Conservation (phyloP, 2,113 vertebrate species). For the Cettia cetti region DNA sequence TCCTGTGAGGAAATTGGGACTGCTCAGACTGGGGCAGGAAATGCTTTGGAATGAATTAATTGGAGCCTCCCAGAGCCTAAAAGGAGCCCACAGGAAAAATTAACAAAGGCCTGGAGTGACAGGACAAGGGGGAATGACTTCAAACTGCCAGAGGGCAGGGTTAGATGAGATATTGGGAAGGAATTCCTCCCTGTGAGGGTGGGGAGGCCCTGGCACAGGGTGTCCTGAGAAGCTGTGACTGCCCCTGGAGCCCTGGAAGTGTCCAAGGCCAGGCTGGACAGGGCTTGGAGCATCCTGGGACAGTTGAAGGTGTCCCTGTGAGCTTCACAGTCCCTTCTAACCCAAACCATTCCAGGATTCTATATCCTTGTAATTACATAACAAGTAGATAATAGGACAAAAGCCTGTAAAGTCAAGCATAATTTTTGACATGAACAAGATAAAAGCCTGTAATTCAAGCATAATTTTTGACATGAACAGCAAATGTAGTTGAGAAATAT, state of each 20-base stretch:
- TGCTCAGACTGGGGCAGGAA: background rate
- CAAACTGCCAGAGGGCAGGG: no score
- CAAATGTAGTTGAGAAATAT: background rate
- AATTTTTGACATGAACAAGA: background rate
- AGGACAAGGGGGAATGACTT: background rate
- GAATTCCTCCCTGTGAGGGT: background rate
- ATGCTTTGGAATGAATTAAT: background rate
- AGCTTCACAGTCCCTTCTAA: background rate
- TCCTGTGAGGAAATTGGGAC: background rate
- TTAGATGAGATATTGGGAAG: background rate
- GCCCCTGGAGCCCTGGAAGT: background rate
- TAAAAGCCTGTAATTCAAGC: background rate
- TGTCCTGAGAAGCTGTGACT: background rate
- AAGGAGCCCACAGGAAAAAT: background rate
- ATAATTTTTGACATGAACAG: background rate
- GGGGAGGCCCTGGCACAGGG: rapidly evolving
- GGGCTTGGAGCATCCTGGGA: background rate
- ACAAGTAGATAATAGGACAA: background rate
- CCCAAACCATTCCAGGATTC: background rate
- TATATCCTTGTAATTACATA: background rate
- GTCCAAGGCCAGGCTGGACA: rapidly evolving
- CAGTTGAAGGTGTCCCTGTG: background rate
- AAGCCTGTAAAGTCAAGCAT: background rate
- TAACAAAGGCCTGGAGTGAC: background rate
- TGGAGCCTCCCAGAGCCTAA: background rate